Evolutionary conservation across 2,797 vertebrate species (phyloP), one percentile per base, ranked within the genome.

Genomic region (Dromococcyx pavoninus): DNA sequence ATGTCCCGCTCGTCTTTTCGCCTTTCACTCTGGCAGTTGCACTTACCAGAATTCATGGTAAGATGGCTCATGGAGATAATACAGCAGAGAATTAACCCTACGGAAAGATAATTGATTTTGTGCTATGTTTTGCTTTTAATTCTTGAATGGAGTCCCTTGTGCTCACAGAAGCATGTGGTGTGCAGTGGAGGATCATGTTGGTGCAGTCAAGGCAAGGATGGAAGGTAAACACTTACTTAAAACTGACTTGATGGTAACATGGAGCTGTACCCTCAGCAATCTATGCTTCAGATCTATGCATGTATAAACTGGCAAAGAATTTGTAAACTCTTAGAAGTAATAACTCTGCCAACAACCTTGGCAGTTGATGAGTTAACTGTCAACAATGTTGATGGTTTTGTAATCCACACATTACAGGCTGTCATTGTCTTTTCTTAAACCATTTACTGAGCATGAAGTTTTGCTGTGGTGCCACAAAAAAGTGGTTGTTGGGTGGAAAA

Each of bases 301-400:
- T 4, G 3, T 53, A 60, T 50, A 76, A 85, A 67, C 50, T 66
- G 85, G 78, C 81, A 80, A 78, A 86, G 86, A 35, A 86, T 66
- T 17, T 65, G 80, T 78, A 64, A 79, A 53, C 53, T 60, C 57
- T 66, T 71, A 76, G 67, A 43, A 2, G 0, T 22, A 57, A 74
- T 56, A 87, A 76, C 57, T 46, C 73, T 85, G 91, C 84, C 89
- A 94, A 79, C 46, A 91, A 30, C 56, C 76, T 72, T 18, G 73
- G 51, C 81, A 88, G 46, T 72, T 2, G 21, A 81, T 32, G 79
- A 90, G 83, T 90, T 95, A 77, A 94, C 61, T 89, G 90, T 73
- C 77, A 91, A 25, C 62, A 83, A 56, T 1, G 3, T 3, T 57
- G 88, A 88, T 37, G 72, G 35, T 60, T 96, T 82, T 85, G 32